Evolutionary conservation across 2,113 vertebrate species (phyloP).

Genomic region (Diglossa brunneiventris): DNA sequence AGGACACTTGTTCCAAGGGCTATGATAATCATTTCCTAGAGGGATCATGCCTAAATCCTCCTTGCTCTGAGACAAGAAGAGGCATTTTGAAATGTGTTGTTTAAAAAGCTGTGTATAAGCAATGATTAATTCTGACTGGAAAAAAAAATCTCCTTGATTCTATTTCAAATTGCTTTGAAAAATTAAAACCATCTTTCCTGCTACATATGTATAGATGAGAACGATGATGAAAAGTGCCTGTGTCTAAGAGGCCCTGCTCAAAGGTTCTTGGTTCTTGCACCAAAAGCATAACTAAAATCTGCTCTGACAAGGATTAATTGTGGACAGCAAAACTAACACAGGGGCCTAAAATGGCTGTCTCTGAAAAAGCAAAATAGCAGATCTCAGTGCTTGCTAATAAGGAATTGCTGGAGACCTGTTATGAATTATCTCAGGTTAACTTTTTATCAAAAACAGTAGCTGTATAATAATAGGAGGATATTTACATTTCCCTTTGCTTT

Average conservation of each 20-base stretch:
- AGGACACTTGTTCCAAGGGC: background rate
- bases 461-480: background rate
- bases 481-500: background rate
- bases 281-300: background rate
- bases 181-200: background rate
- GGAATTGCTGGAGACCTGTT: background rate
- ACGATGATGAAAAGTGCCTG: rapidly evolving
- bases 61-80: background rate
- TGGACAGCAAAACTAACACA: background rate
- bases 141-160: background rate
- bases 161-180: background rate
- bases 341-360: background rate
- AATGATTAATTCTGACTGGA: background rate
- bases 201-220: background rate
- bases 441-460: background rate
- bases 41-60: background rate
- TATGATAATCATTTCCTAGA: background rate
- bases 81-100: background rate
- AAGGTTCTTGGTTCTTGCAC: background rate
- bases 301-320: background rate
- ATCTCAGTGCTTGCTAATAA: background rate
- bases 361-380: background rate
- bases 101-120: background rate
- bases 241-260: background rate
- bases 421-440: background rate